Conservation (phyloP, 2,113 vertebrate species). For the Dermatemys mawii region DNA sequence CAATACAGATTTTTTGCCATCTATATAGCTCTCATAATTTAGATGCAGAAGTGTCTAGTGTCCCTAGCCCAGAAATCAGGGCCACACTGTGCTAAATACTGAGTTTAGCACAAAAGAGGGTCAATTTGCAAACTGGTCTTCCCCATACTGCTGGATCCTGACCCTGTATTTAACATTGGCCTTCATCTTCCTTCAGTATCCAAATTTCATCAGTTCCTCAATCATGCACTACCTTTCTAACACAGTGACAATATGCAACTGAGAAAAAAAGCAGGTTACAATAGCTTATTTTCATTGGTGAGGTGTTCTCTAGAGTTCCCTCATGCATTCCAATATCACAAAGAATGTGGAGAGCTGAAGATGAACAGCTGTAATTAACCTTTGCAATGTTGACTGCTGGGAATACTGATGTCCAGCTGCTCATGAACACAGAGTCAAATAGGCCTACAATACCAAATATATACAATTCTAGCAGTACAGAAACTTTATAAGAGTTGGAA, state of each 20-base stretch:
- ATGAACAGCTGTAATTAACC: neutral
- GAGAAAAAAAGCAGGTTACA: neutral
- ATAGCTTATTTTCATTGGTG: neutral
- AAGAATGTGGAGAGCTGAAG: neutral
- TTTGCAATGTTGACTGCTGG: neutral
- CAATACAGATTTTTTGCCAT: constrained; percentile 5
- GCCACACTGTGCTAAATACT: neutral
- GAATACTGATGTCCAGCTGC: neutral
- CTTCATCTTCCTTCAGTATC: neutral
- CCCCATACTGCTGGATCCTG: neutral
- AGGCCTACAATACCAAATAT: neutral
- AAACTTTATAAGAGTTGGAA: neutral
- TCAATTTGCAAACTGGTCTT: neutral
- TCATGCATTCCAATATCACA: neutral
- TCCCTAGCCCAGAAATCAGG: neutral
- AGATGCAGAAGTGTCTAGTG: neutral
- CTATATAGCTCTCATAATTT: neutral
- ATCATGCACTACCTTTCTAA: neutral
- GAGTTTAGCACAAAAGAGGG: neutral
- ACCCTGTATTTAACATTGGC: neutral
- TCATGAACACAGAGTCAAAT: neutral
- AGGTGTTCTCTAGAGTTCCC: neutral
- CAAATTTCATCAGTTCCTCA: neutral
- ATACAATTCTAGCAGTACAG: neutral
- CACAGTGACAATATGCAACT: neutral